Evolutionary conservation across 2,797 vertebrate species (phyloP), one percentile per base, ranked within the genome.

Genomic region (Semotilus atromaculatus): DNA sequence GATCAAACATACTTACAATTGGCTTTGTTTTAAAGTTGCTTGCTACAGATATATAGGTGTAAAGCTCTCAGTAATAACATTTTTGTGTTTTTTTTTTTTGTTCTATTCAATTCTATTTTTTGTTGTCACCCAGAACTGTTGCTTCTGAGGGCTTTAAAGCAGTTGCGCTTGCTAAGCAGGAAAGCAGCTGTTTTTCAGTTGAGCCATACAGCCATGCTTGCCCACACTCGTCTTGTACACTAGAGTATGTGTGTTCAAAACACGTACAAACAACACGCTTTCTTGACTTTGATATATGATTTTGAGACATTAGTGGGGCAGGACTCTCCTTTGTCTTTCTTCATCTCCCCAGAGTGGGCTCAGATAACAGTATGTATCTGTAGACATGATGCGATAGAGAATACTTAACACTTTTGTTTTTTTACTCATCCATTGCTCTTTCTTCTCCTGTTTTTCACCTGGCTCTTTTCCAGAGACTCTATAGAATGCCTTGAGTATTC

Each of bases 141-240:
- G 1, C n/a, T 67, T 45, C 19, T 77, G 26, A n/a, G 45, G 26
- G 29, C 13, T 76, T n/a, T 29, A 55, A 58, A 73, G n/a, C 78
- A 26, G 5, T 58, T 31, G 14, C 55, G 29, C 34, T 64, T 82
- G 23, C 6, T 82, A 51, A 77, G 68, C 84, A 77, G 31, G 72
- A 26, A 66, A 64, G 58, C 38, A 45, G 19, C 58, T 75, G 21
- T 81, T 76, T 75, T 76, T 70, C 40, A 4, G 38, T 31, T 67
- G 77, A 73, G 36, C 34, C 48, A 45, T 68, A 7, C 16, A 55
- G 26, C 8, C 14, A 16, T 83, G 55, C 83, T 72, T 85, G 88
- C 67, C 81, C 60, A 70, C 60, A 84, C 87, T 74, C 11, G 78
- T 73, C 58, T 77, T n/a, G 38, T 40, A 55, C 4, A 13, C 34